A percentile compares a stretch with the other conserved stretches of the same genome.
Evolutionary conservation across 2,888 invertebrate species (phyloP).

Genomic region (Liodrosophila aerea): DNA sequence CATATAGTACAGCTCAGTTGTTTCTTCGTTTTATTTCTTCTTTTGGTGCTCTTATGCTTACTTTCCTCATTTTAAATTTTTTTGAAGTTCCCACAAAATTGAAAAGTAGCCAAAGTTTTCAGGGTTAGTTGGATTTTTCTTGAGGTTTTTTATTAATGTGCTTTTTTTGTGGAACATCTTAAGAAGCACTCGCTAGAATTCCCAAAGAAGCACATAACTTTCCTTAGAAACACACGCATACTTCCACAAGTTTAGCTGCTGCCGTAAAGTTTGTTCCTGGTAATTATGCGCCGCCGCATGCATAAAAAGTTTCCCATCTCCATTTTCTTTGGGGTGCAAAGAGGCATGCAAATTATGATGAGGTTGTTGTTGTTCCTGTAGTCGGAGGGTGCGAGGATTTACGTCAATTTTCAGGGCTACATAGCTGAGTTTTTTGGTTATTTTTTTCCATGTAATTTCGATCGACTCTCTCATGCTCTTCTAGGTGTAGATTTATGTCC

Average conservation of each 20-base stretch:
- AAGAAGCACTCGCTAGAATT: conserved; percentile 11
- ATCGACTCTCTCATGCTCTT: neutral
- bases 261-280: conserved; percentile 54
- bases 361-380: conserved; percentile 24
- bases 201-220: conserved; percentile 17
- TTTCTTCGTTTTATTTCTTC: conserved; percentile 13
- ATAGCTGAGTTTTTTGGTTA: conserved; percentile 25
- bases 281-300: conserved; percentile 69
- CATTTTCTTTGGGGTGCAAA: conserved; percentile 44
- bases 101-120: conserved; percentile 72
- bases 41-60: conserved; percentile 13
- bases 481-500: neutral
- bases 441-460: neutral
- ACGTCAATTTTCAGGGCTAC: conserved; percentile 31
- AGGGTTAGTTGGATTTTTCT: conserved; percentile 51
- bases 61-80: conserved; percentile 4
- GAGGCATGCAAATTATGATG: conserved; percentile 66
- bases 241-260: conserved; percentile 46
- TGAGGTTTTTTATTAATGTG: conserved; percentile 45
- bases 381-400: conserved; percentile 6
- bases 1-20: conserved; percentile 13
- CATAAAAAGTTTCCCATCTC: conserved; percentile 53
- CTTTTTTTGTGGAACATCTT: conserved; percentile 34
- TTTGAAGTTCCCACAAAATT: conserved; percentile 52
- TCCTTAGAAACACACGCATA: conserved; percentile 30